Percentiles rank a stretch among this genome's conserved stretches.
Evolutionary conservation across 2,797 vertebrate species (phyloP).

Genomic region (Pteronotus mesoamericanus): DNA sequence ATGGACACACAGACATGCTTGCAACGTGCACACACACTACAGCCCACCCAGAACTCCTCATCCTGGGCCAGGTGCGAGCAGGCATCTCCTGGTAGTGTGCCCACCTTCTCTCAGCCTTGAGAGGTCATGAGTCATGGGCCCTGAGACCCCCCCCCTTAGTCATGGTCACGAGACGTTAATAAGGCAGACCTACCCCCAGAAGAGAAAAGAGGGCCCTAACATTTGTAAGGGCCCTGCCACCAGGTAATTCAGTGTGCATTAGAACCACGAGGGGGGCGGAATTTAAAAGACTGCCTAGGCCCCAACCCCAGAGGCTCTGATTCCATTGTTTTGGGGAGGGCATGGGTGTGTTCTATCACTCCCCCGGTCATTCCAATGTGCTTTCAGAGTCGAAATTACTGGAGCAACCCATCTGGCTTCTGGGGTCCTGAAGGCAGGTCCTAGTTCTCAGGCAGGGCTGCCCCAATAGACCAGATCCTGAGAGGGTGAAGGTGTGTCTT

Average conservation of each 20-base stretch:
- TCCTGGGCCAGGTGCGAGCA: background rate
- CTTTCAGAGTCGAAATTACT: background rate
- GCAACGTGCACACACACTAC: fast-evolving
- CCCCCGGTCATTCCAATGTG: fast-evolving
- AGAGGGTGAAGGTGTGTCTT: background rate
- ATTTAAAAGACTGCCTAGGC: background rate
- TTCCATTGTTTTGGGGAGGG: background rate
- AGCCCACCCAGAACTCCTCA: fast-evolving
- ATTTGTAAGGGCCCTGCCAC: background rate
- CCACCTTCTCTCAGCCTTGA: background rate
- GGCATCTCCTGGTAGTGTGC: background rate
- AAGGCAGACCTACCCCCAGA: background rate
- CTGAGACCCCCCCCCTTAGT: background rate
- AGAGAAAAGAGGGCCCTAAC: background rate
- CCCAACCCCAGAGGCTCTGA: background rate
- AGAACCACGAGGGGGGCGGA: background rate
- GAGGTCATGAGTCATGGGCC: background rate
- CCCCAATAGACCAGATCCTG: background rate
- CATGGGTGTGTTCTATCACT: background rate
- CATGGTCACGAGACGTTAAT: background rate
- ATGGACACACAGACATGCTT: fast-evolving
- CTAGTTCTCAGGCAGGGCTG: background rate
- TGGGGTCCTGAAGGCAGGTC: background rate
- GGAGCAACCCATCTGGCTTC: background rate
- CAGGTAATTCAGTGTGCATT: background rate